Base-by-base conservation (phyloP, 2,888 invertebrate genomes). In the Synergus laeviventris region DNA sequence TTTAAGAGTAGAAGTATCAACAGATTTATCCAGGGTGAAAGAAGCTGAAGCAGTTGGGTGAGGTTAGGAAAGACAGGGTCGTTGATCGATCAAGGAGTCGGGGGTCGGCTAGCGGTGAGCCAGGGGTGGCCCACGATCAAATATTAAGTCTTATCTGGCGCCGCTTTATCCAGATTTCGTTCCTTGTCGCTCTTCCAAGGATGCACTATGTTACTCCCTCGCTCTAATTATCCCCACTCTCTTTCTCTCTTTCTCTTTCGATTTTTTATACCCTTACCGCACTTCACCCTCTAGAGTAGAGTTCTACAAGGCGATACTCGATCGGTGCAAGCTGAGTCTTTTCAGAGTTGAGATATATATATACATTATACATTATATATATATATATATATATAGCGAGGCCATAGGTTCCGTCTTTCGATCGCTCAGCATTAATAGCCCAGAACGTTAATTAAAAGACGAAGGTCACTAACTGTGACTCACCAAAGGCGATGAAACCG, bases 81-180 rank as follows among this genome's bases (percentile, higher is more conserved):
- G 78, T 77, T 80, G 82, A 85, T 85, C 83, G 82, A 83, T 82
- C 81, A 82, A 79, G 81, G 82, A 79, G 79, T 74, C 77, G 78
- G 75, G 81, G 78, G 79, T 83, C 81, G 86, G 83, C 86, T 85
- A 86, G 84, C 84, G 86, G 84, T 79, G 82, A 87, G 84, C 86
- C 85, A 85, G 86, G 86, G 88, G 87, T 84, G 86, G 87, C 84
- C 84, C 85, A 84, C 89, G 89, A 89, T 89, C 89, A 89, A 89
- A 89, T 89, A 89, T 89, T 89, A 89, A 89, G 89, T 89, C 88
- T 89, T 89, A 89, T 89, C 89, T 87, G 88, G 89, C 89, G 89
- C 87, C 89, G 87, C 85, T 88, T 88, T 87, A 87, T 86, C 86
- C 85, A 85, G 86, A 86, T 87, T 84, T 78, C 81, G 79, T 80